Conservation (phyloP, 2,888 invertebrate genomes). For the Eilema caniola region DNA sequence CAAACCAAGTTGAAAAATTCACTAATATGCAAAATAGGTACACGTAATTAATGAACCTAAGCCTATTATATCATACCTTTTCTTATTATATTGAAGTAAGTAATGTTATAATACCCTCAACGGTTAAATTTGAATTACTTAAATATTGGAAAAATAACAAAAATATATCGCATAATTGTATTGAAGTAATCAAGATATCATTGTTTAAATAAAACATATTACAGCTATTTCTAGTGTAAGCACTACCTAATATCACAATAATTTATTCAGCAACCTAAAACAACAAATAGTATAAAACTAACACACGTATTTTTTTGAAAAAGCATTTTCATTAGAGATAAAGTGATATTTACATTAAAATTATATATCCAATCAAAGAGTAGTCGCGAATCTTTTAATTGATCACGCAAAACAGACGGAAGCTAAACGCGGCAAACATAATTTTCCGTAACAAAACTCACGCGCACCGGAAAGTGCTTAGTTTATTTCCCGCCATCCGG, state of each 20-base stretch:
- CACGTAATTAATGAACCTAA: too few species aligned
- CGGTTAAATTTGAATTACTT: too few species aligned
- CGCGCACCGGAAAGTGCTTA: constrained; percentile 80
- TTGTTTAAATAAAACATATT: not conserved
- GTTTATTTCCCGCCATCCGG: constrained; percentile 84
- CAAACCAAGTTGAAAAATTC: not conserved
- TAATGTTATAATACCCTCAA: not conserved
- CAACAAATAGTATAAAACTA: not conserved
- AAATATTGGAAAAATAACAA: not conserved
- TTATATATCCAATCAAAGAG: constrained; percentile 31
- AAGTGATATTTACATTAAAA: constrained; percentile 20
- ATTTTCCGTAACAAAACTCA: constrained; percentile 81
- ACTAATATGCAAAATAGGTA: too few species aligned
- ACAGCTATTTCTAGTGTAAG: not conserved
- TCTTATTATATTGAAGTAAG: too few species aligned
- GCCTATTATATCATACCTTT: too few species aligned
- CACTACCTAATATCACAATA: too few species aligned
- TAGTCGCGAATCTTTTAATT: constrained; percentile 47
- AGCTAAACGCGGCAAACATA: constrained; percentile 76
- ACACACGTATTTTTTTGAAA: not conserved
- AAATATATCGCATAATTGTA: not conserved
- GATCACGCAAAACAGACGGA: constrained; percentile 59
- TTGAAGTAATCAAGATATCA: not conserved
- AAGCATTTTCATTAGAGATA: constrained; percentile 5
- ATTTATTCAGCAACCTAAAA: not conserved